Conservation (phyloP, 1,140 invertebrate genomes). For the Drosophila santomea region DNA sequence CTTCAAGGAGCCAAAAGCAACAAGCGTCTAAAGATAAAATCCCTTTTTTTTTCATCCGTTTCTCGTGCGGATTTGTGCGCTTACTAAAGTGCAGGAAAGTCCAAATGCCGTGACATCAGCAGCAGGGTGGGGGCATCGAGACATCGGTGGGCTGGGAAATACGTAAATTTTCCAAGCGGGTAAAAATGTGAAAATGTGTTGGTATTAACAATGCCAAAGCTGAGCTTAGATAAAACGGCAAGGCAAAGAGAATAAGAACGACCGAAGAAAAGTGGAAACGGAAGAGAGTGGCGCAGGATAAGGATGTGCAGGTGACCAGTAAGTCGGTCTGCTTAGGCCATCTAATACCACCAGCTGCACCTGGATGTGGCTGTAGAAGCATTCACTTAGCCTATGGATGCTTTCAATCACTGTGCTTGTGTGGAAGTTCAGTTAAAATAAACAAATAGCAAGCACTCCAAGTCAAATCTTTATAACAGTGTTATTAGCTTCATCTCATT, state of each 20-base stretch:
- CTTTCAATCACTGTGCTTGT: not conserved
- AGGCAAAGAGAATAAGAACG: constrained; percentile 23
- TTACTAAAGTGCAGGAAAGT: constrained; percentile 46
- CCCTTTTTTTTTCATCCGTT: constrained; percentile 42
- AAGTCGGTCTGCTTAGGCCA: not conserved
- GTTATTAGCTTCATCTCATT: too few species aligned
- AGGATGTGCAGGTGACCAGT: constrained; percentile 13
- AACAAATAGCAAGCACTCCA: too few species aligned
- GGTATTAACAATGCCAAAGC: constrained; percentile 64
- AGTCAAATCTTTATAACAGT: too few species aligned
- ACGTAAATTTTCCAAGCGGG: constrained; percentile 66
- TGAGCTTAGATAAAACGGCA: constrained; percentile 46
- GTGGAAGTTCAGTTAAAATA: too few species aligned
- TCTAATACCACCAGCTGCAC: not conserved
- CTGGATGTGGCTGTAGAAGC: not conserved
- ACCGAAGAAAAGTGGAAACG: not conserved
- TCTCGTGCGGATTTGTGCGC: constrained; percentile 36
- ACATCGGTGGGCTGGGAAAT: constrained; percentile 17
- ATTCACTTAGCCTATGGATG: constrained; percentile 8
- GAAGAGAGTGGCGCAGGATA: too few species aligned
- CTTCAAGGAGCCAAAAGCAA: constrained; percentile 51
- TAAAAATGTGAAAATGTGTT: constrained; percentile 69
- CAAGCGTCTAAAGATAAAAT: constrained; percentile 65
- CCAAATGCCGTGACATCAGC: constrained; percentile 49
- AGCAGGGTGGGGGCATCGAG: not conserved